These are phyloP conservation scores for Dascyllus trimaculatus DNA, from an alignment of 2,113 vertebrate species.

Conservation along the genomic window DNA sequence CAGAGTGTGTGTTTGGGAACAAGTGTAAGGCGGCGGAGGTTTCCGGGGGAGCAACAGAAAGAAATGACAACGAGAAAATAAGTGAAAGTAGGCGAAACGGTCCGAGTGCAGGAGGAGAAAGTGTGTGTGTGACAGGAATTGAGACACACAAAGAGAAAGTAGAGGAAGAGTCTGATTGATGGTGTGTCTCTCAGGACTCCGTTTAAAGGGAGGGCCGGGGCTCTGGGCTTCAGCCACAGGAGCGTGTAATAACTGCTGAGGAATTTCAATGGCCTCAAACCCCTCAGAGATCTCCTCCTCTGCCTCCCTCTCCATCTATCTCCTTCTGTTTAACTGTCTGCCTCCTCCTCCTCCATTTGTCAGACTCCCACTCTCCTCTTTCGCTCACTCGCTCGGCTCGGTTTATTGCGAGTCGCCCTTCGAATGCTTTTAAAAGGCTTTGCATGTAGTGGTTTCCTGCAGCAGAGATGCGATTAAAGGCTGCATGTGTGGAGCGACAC, in stretches of 20 bases:
- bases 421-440: too few relatives aligned
- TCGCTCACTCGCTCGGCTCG: neutral
- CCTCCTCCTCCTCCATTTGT: neutral
- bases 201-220: constrained; percentile 17
- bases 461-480: too few relatives aligned
- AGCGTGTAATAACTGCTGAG: constrained; percentile 64
- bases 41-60: too few relatives aligned
- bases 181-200: constrained; percentile 30
- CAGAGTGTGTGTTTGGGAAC: too few relatives aligned
- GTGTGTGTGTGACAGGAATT: neutral
- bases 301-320: constrained; percentile 8
- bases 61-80: too few relatives aligned
- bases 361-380: neutral
- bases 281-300: constrained; percentile 24
- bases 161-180: constrained; percentile 46
- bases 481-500: too few relatives aligned
- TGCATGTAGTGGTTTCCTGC: too few relatives aligned
- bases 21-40: too few relatives aligned
- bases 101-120: too few relatives aligned
- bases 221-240: constrained; percentile 40
- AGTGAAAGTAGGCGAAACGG: neutral
- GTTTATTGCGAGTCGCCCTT: neutral
- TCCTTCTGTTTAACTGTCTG: constrained; percentile 21
- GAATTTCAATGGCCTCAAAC: constrained; percentile 51
- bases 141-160: neutral